These are phyloP conservation scores for Mastomys natalensis DNA, from an alignment of 2,113 vertebrate genomes.

Conservation along the genomic window DNA sequence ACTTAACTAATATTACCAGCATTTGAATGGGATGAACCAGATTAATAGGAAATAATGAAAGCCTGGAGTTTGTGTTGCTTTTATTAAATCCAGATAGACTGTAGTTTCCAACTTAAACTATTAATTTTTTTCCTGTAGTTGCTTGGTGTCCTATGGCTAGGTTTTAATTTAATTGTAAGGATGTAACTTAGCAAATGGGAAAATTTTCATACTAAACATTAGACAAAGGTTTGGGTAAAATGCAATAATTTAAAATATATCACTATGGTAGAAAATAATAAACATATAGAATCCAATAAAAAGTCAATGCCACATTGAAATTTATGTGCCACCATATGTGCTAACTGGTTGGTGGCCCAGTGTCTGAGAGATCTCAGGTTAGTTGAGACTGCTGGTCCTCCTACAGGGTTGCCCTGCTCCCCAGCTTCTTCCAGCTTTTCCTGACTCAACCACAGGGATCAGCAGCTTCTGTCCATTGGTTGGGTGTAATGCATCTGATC, in stretches of 20 bases:
- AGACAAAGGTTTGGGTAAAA: not conserved
- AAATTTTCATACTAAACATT: not conserved
- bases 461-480: no score
- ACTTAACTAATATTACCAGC: not conserved
- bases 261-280: not conserved
- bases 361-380: no score
- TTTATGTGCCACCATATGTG: not conserved
- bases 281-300: not conserved
- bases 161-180: conserved; percentile 24
- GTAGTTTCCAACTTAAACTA: not conserved
- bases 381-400: no score
- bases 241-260: not conserved
- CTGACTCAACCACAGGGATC: no score
- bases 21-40: not conserved
- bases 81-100: not conserved
- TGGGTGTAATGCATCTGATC: no score
- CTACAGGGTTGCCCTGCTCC: no score
- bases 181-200: not conserved
- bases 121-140: not conserved
- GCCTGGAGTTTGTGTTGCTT: not conserved
- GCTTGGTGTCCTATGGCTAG: not conserved
- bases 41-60: not conserved
- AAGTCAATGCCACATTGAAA: not conserved
- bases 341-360: no score
- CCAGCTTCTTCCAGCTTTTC: no score